Evolutionary conservation across 2,113 vertebrate genomes (phyloP).

Genomic region (Plecotus auritus): DNA sequence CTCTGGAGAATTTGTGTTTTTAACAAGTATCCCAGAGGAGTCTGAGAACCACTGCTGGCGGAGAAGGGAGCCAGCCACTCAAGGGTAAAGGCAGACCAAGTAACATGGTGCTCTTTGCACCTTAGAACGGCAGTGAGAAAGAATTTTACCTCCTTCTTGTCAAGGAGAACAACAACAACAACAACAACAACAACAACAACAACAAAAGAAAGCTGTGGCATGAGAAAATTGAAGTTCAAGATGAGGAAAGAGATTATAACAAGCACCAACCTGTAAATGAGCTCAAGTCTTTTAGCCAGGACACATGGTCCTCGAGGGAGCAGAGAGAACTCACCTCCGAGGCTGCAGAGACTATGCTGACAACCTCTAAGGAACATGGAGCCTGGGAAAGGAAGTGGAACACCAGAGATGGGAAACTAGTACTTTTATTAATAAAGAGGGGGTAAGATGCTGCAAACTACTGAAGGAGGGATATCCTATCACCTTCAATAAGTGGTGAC

Average conservation of each 20-base stretch:
- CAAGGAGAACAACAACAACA: neutral
- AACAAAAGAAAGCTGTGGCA: slow-evolving; percentile 52
- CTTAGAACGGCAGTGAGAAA: neutral
- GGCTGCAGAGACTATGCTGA: slow-evolving; percentile 22
- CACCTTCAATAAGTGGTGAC: slow-evolving; percentile 26
- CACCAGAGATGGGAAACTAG: neutral
- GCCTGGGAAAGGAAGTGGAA: slow-evolving; percentile 28
- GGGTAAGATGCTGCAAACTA: neutral
- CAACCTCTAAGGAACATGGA: slow-evolving; percentile 34
- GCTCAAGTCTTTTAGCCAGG: slow-evolving; percentile 49
- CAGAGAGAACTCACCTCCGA: neutral
- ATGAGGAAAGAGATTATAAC: slow-evolving; percentile 59
- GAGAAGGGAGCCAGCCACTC: neutral
- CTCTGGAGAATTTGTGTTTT: slow-evolving; percentile 21
- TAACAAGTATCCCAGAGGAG: neutral
- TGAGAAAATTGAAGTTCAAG: slow-evolving; percentile 65
- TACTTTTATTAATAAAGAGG: slow-evolving; percentile 6
- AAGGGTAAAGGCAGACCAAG: neutral
- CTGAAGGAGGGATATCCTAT: neutral
- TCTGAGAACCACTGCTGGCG: neutral
- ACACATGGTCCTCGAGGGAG: slow-evolving; percentile 58
- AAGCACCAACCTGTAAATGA: slow-evolving; percentile 57
- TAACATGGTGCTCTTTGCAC: neutral
- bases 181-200: neutral
- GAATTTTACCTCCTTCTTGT: slow-evolving; percentile 17